Conservation (phyloP, 2,797 vertebrate genomes). For the Acanthopagrus latus region DNA sequence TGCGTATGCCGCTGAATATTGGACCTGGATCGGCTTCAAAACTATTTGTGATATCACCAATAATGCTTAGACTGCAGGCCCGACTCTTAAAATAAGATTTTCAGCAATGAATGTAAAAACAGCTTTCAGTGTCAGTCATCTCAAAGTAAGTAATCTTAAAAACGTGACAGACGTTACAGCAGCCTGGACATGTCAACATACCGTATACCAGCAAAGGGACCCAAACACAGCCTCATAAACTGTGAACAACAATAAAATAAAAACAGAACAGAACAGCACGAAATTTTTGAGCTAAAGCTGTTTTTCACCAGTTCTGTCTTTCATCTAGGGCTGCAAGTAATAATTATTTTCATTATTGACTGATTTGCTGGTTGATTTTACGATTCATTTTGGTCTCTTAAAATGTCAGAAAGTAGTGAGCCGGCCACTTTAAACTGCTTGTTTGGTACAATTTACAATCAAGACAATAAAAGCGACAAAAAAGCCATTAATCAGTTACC, state of each 20-base stretch:
- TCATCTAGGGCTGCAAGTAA: neutral
- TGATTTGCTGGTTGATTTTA: neutral
- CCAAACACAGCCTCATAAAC: neutral
- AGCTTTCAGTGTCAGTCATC: neutral
- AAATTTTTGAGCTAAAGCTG: neutral
- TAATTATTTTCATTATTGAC: neutral
- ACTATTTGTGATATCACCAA: no score
- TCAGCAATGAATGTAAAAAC: no score
- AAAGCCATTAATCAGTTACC: no score
- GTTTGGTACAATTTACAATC: neutral
- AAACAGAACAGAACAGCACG: neutral
- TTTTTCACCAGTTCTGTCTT: neutral
- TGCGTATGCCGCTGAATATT: no score
- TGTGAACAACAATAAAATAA: neutral
- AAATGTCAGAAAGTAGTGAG: neutral
- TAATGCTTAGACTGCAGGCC: no score
- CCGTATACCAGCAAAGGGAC: neutral
- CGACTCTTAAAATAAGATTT: no score
- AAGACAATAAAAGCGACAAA: neutral
- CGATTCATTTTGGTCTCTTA: neutral
- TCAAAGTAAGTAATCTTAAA: neutral
- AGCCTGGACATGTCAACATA: conserved; percentile 1
- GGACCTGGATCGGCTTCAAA: no score
- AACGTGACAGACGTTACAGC: neutral
- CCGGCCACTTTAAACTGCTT: neutral